These are phyloP conservation scores for Heliconius hortense DNA, from an alignment of 2,888 invertebrate species.

Conservation along the genomic window DNA sequence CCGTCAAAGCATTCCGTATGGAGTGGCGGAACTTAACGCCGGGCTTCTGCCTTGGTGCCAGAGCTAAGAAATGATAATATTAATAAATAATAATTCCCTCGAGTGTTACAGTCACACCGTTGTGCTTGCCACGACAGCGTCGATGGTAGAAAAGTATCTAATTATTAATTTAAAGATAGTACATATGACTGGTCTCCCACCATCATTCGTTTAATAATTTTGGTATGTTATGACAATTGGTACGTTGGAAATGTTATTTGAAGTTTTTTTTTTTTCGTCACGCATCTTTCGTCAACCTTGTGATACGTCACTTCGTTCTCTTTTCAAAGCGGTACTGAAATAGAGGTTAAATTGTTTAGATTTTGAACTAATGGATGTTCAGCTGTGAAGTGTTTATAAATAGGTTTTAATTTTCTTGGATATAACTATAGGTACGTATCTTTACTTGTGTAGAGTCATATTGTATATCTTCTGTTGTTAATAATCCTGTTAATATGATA, in stretches of 20 bases:
- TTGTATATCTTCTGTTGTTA: too few relatives aligned
- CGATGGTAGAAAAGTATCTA: neutral
- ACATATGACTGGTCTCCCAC: neutral
- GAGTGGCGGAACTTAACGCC: too few relatives aligned
- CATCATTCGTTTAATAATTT: neutral
- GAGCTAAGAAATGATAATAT: too few relatives aligned
- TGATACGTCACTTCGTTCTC: neutral
- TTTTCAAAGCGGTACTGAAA: neutral
- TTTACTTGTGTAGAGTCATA: neutral
- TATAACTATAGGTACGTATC: neutral
- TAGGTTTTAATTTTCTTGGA: conserved; percentile 12
- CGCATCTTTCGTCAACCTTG: neutral
- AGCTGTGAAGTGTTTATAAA: conserved; percentile 39
- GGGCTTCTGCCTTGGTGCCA: too few relatives aligned
- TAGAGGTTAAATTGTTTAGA: conserved; percentile 45
- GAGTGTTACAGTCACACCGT: too few relatives aligned
- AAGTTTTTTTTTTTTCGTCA: neutral
- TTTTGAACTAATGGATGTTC: conserved; percentile 46
- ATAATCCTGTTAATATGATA: too few relatives aligned
- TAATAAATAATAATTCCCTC: too few relatives aligned
- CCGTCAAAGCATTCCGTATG: too few relatives aligned
- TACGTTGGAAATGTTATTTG: neutral
- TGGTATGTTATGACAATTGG: neutral
- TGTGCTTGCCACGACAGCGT: too few relatives aligned
- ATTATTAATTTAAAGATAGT: neutral